Percentiles rank a stretch among this genome's conserved stretches.
phyloP scores from a whole-genome alignment of 2,797 vertebrate species.

The Apogon hyalosoma region DNA sequence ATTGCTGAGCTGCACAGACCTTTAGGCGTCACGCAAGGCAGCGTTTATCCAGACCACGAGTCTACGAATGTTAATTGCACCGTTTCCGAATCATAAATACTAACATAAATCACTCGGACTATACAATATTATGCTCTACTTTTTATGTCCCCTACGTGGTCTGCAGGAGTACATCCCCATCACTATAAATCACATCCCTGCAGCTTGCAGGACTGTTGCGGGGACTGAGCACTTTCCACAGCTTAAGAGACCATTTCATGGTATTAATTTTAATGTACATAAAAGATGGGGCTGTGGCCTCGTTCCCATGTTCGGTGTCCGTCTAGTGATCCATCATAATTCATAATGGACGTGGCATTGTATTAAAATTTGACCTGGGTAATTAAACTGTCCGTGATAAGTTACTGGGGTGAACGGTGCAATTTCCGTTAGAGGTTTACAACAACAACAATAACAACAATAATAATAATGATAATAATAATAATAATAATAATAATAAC shows the following conservation, averaged over 20 bases:
- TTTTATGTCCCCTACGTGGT: slow-evolving; percentile 83
- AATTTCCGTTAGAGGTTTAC: slow-evolving; percentile 20
- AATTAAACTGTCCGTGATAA: slow-evolving; percentile 43
- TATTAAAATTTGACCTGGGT: slow-evolving; percentile 56
- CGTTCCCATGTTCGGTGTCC: slow-evolving; percentile 39
- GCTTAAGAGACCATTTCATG: slow-evolving; percentile 70
- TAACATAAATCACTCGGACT: slow-evolving; percentile 82
- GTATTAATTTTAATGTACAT: slow-evolving; percentile 73
- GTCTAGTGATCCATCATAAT: slow-evolving; percentile 57
- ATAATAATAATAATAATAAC: slow-evolving; percentile 24
- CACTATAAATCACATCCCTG: slow-evolving; percentile 85
- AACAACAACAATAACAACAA: slow-evolving; percentile 18
- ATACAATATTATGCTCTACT: slow-evolving; percentile 82
- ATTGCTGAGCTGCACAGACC: slow-evolving; percentile 35
- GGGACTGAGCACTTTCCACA: slow-evolving; percentile 79
- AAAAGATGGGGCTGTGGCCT: slow-evolving; percentile 49
- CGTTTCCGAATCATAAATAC: slow-evolving; percentile 84
- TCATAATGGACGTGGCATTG: slow-evolving; percentile 40
- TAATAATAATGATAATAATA: slow-evolving; percentile 28
- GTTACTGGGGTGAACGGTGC: slow-evolving; percentile 36
- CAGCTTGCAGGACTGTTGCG: slow-evolving; percentile 72
- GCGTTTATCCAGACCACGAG: slow-evolving; percentile 76
- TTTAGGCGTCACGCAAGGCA: slow-evolving; percentile 40
- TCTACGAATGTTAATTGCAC: slow-evolving; percentile 83
- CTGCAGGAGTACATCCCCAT: slow-evolving; percentile 77